phyloP scores from a whole-genome alignment of 2,797 vertebrate genomes.

The Stomatorhinus walkeri region DNA sequence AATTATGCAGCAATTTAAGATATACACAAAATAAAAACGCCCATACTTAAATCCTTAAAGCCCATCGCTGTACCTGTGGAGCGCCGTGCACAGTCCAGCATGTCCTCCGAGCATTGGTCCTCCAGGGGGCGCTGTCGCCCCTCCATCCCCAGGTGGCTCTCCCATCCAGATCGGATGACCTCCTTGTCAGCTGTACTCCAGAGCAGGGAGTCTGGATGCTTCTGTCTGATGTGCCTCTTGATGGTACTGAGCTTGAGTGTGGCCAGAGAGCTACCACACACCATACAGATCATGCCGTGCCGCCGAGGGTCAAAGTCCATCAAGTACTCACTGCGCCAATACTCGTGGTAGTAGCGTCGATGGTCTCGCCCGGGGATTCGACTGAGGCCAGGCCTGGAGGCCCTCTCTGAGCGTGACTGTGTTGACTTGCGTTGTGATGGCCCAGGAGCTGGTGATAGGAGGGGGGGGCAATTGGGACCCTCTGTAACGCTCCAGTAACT shows the following conservation, averaged over 20 bases:
- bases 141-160: conserved; percentile 73
- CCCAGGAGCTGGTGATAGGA: conserved; percentile 53
- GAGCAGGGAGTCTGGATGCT: conserved; percentile 81
- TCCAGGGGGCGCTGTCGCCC: conserved; percentile 44
- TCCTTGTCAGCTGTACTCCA: conserved; percentile 83
- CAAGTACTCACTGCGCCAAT: conserved; percentile 87
- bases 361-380: conserved; percentile 83
- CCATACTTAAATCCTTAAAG: not conserved
- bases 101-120: conserved; percentile 44
- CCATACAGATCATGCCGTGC: conserved; percentile 92
- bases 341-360: conserved; percentile 86
- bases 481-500: conserved; percentile 66
- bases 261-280: conserved; percentile 83
- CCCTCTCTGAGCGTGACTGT: conserved; percentile 60
- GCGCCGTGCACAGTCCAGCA: conserved; percentile 41
- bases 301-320: conserved; percentile 85
- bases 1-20: not conserved
- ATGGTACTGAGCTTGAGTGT: conserved; percentile 90
- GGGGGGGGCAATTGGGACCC: conserved; percentile 54
- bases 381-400: conserved; percentile 71
- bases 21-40: not conserved
- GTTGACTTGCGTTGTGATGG: conserved; percentile 44
- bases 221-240: conserved; percentile 86
- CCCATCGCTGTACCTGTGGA: conserved; percentile 44
- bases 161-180: conserved; percentile 83